phyloP scores from a whole-genome alignment of 2,113 vertebrate species.

The Mobula hypostoma region DNA sequence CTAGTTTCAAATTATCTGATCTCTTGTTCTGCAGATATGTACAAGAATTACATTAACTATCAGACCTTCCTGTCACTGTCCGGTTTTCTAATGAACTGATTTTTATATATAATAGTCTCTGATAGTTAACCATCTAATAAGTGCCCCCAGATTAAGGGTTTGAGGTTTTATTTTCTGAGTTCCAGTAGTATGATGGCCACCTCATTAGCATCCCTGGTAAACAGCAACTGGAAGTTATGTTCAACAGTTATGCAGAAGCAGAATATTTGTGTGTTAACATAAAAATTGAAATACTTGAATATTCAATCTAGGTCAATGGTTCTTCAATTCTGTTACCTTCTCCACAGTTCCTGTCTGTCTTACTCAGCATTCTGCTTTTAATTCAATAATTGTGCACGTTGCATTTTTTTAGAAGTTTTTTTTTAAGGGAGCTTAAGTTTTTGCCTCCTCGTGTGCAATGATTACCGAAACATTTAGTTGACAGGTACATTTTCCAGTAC shows the following conservation, averaged over 20 bases:
- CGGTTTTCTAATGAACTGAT: neutral
- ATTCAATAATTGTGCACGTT: neutral
- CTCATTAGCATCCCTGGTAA: neutral
- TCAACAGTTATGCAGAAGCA: too few relatives aligned
- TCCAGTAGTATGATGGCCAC: neutral
- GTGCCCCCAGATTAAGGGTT: too few relatives aligned
- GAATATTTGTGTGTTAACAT: too few relatives aligned
- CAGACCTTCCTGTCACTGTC: neutral
- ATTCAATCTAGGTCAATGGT: too few relatives aligned
- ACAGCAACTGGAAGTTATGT: neutral
- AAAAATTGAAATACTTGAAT: too few relatives aligned
- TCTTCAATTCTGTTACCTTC: too few relatives aligned
- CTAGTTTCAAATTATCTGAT: neutral
- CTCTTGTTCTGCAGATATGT: neutral
- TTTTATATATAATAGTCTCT: neutral
- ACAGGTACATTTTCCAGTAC: constrained; percentile 68
- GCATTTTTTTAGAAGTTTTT: neutral
- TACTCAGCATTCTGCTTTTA: neutral
- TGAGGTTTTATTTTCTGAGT: neutral
- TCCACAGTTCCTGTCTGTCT: neutral
- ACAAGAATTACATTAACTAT: neutral
- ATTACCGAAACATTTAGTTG: constrained; percentile 68
- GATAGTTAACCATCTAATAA: neutral
- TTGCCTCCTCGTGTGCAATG: constrained; percentile 64
- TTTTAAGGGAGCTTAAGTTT: constrained; percentile 41